Base-by-base conservation (phyloP, 2,113 vertebrate genomes). In the Cyprinodon tularosa region DNA sequence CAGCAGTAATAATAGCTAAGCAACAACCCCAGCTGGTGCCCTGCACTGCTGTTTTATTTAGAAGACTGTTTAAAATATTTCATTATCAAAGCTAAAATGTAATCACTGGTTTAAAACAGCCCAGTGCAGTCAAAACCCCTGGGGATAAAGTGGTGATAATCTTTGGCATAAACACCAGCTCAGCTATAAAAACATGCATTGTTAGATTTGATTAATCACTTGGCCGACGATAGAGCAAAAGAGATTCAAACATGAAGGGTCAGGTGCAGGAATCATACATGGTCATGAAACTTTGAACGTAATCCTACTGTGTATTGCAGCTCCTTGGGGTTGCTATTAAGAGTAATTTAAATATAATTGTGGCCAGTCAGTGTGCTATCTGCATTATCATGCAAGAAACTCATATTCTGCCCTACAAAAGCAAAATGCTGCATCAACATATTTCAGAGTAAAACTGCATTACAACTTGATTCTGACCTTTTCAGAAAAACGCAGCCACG, bases 1-100 rank as follows among this genome's bases (percentile, higher is more conserved):
- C 87, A 90, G 74, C 39, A 57, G 86, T 80, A 88, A 88, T 92
- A 92, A 93, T 91, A 75, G 74, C 82, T 59, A 37, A 67, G 82
- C 81, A 74, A 22, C 61, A 76, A 57, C 80, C 66, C 76, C 92
- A 93, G 91, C 92, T 94, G 92, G 84, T 83, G 78, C 86, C 79
- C 69, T 47, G 62, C 17, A 69, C 59, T 68, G 15, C 80, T 81
- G 78, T 87, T 86, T 85, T 82, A 89, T 90, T 88, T 88, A 90
- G 83, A 65, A 14, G n/a, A 63, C 71, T 78, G 73, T 83, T 87
- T 85, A 83, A 85, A 87, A 84, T 83, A 76, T 80, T 76, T 86
- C 83, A 87, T 86, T 89, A 90, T 81, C 83, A 76, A 82, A 66
- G 74, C 78, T 78, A 71, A 87, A 87, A 84, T 84, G 84, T 72